These are phyloP conservation scores for Seira musarum DNA, from an alignment of 2,888 invertebrate species.

Conservation along the genomic window DNA sequence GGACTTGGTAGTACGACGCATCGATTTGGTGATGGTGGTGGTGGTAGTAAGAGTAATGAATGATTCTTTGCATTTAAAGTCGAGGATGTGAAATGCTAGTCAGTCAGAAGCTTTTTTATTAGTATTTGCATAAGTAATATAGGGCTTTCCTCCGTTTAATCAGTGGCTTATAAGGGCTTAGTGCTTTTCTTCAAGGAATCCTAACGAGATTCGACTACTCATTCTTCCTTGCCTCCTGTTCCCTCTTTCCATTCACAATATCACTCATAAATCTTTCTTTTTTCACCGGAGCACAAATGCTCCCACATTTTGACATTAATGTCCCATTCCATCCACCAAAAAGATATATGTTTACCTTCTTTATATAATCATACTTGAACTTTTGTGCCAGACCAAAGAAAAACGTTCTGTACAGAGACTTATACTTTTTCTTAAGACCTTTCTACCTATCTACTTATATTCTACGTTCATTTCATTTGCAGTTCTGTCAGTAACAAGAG, in stretches of 20 bases:
- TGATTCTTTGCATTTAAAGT: too few relatives aligned
- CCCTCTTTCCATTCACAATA: constrained; percentile 33
- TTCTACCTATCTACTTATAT: constrained; percentile 30
- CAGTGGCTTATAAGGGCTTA: background rate
- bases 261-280: constrained; percentile 60
- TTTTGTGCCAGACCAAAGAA: background rate
- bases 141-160: background rate
- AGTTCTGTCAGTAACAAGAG: constrained; percentile 58
- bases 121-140: too few relatives aligned
- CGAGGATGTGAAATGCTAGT: background rate
- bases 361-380: constrained; percentile 9
- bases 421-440: background rate
- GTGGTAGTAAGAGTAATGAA: too few relatives aligned
- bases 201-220: constrained; percentile 26
- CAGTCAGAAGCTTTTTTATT: too few relatives aligned
- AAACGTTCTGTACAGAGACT: too few relatives aligned
- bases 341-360: constrained; percentile 22
- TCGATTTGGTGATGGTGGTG: too few relatives aligned
- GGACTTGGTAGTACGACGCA: too few relatives aligned
- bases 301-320: constrained; percentile 64
- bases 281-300: constrained; percentile 53
- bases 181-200: background rate
- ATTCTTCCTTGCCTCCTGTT: constrained; percentile 46
- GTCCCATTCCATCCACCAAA: constrained; percentile 59
- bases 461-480: constrained; percentile 44